Evolutionary conservation across 1,140 invertebrate genomes (phyloP), one percentile per base, ranked within the genome.

Genomic region (Heterodera carotae): DNA sequence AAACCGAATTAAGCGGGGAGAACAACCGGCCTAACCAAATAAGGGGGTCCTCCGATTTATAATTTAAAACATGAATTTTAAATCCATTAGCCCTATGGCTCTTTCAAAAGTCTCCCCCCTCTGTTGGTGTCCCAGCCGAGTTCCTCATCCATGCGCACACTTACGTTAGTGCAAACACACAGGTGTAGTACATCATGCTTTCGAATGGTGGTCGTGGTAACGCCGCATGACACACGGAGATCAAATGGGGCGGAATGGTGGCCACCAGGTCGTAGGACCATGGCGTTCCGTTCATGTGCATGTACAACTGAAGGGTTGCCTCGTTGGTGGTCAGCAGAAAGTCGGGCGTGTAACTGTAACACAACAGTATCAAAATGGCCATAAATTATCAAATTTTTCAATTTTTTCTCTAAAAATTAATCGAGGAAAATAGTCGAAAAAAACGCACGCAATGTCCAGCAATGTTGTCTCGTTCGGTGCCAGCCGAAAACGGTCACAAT

Each of bases 271-370:
- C 90, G 86, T 92, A 95, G 83, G 93, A 92, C 36, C 93, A 91
- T 92, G 89, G 59, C 8, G 88, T 89, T 36, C 90, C 84, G 81
- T 89, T 91, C 60, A 90, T 91, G 77, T 89, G 88, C 77, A 91
- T 88, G 72, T 86, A 88, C 3, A 87, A 25, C 75, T 89, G 89
- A 39, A 92, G 85, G 70, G 85, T 88, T 69, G 93, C 91, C 77
- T 92, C 90, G 33, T 95, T 91, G 76, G 92, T 91, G 0, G 93
- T 91, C 76, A 95, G 89, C 4, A 95, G 94, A 86, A 95, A 96
- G 89, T 98, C 96, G 8, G 95, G 93, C 0, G 93, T 93, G 88
- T 95, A 97, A 15, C 90, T 90, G 84, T 85, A 43, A 81, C 36
- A 64, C 68, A 82, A 75, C 25, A 43, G 6, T 18, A 34, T 36